Conservation (phyloP, 2,113 vertebrate genomes). For the Xenotilapia flavipinnis region DNA sequence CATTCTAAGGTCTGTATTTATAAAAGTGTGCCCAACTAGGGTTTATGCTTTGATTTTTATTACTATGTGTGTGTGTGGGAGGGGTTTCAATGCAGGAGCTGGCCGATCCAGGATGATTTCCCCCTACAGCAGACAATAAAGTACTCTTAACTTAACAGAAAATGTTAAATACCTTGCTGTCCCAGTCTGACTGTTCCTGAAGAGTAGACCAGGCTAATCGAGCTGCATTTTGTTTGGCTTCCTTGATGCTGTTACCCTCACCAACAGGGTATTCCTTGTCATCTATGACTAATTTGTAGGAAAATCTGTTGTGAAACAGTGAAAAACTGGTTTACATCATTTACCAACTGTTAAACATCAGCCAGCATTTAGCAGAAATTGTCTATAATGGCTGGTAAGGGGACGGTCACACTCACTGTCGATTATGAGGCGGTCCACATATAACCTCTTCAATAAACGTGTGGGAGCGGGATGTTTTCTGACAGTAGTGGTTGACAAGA, state of each 20-base stretch:
- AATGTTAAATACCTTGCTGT: slow-evolving; percentile 44
- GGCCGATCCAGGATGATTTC: neutral
- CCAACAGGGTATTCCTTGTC: neutral
- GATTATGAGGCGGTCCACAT: slow-evolving; percentile 19
- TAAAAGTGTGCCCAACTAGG: neutral
- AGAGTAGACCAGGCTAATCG: slow-evolving; percentile 31
- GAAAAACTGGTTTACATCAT: neutral
- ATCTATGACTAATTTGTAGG: slow-evolving; percentile 32
- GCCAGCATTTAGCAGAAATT: neutral
- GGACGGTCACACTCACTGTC: slow-evolving; percentile 38
- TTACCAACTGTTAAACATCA: neutral
- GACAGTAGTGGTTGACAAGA: slow-evolving; percentile 33
- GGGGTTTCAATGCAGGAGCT: neutral
- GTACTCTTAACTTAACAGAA: neutral
- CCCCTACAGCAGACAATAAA: neutral
- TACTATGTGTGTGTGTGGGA: neutral
- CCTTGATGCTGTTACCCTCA: neutral
- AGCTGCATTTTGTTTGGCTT: slow-evolving; percentile 6
- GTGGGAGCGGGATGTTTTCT: neutral
- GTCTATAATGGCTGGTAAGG: too few relatives aligned
- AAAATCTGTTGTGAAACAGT: slow-evolving; percentile 39
- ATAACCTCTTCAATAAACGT: neutral
- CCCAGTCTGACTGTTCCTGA: slow-evolving; percentile 3
- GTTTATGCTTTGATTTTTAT: neutral
- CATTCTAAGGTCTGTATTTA: neutral